Conservation (phyloP, 2,888 invertebrate genomes). For the Dendrolimus houi region DNA sequence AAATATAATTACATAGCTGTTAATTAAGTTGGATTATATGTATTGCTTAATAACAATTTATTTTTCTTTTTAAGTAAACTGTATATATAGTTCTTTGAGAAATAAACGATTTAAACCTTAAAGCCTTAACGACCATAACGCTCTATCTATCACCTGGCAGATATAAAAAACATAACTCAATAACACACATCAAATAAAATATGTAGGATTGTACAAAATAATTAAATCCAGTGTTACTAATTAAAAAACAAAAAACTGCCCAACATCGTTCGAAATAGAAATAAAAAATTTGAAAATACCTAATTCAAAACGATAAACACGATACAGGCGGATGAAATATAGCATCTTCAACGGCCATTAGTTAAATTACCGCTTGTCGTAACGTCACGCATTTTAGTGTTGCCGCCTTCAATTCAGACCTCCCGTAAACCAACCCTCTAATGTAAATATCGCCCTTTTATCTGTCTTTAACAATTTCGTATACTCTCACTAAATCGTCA, state of each 20-base stretch:
- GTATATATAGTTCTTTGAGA: too few relatives aligned
- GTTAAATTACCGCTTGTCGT: conserved; percentile 54
- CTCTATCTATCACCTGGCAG: too few relatives aligned
- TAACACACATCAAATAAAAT: too few relatives aligned
- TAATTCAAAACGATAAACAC: not conserved
- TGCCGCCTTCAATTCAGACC: conserved; percentile 43
- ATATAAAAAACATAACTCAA: too few relatives aligned
- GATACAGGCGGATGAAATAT: not conserved
- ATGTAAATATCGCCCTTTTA: conserved; percentile 71
- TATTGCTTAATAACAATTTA: too few relatives aligned
- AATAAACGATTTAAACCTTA: too few relatives aligned
- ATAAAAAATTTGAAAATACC: not conserved
- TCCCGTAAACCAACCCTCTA: conserved; percentile 58
- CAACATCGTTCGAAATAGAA: not conserved
- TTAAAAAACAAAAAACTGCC: not conserved
- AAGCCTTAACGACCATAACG: too few relatives aligned
- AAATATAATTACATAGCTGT: too few relatives aligned
- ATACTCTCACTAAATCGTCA: conserved; percentile 70
- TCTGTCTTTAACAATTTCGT: conserved; percentile 75
- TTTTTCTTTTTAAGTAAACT: too few relatives aligned
- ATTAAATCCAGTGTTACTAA: not conserved
- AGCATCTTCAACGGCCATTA: conserved; percentile 34
- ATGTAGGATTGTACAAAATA: too few relatives aligned
- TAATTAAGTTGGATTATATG: too few relatives aligned
- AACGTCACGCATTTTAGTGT: conserved; percentile 56